Conservation (phyloP, 2,888 invertebrate species). For the Drosophila prostipennis region DNA sequence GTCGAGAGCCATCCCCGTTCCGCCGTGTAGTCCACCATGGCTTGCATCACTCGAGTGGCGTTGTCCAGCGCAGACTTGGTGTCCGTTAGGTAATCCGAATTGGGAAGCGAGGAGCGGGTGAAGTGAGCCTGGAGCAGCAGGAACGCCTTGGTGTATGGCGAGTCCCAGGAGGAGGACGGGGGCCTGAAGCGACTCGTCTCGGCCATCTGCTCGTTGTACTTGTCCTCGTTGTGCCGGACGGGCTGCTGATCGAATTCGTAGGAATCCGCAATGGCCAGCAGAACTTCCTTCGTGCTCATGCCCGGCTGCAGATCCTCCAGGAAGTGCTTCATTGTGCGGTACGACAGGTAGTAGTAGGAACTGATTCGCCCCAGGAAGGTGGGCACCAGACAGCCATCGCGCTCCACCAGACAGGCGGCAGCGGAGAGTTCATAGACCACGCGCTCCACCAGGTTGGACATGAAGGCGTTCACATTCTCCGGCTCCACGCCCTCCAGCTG, state of each 20-base stretch:
- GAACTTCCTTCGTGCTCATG: constrained; percentile 88
- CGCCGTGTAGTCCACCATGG: constrained; percentile 97
- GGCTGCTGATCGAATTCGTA: constrained; percentile 97
- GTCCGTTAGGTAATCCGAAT: constrained; percentile 97
- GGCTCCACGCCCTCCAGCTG: constrained; percentile 90
- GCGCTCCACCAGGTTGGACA: constrained; percentile 92
- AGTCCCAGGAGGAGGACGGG: constrained; percentile 91
- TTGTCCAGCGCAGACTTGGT: constrained; percentile 98
- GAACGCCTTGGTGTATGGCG: constrained; percentile 97
- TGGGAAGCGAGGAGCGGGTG: constrained; percentile 91
- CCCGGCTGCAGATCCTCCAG: constrained; percentile 87
- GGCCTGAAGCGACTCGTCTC: constrained; percentile 90
- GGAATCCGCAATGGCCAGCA: constrained; percentile 92
- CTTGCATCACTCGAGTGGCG: constrained; percentile 96
- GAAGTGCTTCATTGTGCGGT: constrained; percentile 95
- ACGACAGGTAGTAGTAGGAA: constrained; percentile 98
- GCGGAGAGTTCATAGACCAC: constrained; percentile 89
- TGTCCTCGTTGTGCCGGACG: constrained; percentile 98
- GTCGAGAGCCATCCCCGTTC: constrained; percentile 95
- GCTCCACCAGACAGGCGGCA: constrained; percentile 93
- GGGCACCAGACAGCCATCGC: constrained; percentile 83
- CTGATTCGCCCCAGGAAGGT: constrained; percentile 96
- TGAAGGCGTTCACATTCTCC: constrained; percentile 88
- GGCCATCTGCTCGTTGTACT: constrained; percentile 95
- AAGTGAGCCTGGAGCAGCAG: constrained; percentile 97